These are phyloP conservation scores for Nebria salina DNA, from an alignment of 2,888 invertebrate genomes.

Conservation along the genomic window DNA sequence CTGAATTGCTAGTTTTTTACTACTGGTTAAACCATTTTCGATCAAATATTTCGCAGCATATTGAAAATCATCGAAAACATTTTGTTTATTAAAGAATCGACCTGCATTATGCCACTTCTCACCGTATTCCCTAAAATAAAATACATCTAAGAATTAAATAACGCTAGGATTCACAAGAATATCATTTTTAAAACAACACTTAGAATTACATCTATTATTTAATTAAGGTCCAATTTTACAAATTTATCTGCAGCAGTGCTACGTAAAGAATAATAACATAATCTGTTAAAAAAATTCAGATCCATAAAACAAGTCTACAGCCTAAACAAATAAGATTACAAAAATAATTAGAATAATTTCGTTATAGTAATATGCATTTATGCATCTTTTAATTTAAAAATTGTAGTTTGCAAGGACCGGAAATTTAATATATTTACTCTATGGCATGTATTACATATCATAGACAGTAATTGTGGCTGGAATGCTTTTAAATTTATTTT, in stretches of 20 bases:
- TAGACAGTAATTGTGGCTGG: too few relatives aligned
- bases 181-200: not conserved
- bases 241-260: slow-evolving; percentile 36
- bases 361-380: too few relatives aligned
- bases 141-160: not conserved
- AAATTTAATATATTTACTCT: too few relatives aligned
- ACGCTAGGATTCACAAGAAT: too few relatives aligned
- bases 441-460: too few relatives aligned
- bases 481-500: too few relatives aligned
- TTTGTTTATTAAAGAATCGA: slow-evolving; percentile 91
- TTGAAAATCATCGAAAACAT: slow-evolving; percentile 97
- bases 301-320: too few relatives aligned
- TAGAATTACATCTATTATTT: not conserved
- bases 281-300: too few relatives aligned
- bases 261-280: slow-evolving; percentile 10
- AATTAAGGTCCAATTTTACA: slow-evolving; percentile 44
- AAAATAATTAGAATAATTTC: too few relatives aligned
- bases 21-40: slow-evolving; percentile 78
- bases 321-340: too few relatives aligned
- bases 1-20: slow-evolving; percentile 82
- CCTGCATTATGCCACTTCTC: slow-evolving; percentile 97
- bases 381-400: too few relatives aligned
- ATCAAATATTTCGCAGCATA: slow-evolving; percentile 90
- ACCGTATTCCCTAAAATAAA: slow-evolving; percentile 84
- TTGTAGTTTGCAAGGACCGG: too few relatives aligned